Evolutionary conservation across 2,888 invertebrate genomes (phyloP).

Genomic region (Tryphoninae sp.): DNA sequence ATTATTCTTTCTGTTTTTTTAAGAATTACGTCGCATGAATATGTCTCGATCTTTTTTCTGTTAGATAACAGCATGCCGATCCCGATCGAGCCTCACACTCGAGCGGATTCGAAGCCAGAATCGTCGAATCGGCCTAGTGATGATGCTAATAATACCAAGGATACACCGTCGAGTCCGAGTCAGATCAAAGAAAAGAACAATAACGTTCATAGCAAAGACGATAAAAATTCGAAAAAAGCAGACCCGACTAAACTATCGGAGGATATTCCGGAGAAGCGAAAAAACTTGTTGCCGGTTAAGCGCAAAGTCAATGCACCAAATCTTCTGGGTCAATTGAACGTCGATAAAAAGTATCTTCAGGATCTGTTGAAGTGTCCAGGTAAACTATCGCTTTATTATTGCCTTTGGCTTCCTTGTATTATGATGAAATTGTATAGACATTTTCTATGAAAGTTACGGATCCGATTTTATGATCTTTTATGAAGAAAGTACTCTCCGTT

Average conservation of each 20-base stretch:
- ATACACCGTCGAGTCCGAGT: not conserved
- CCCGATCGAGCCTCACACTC: constrained; percentile 41
- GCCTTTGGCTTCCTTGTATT: too few species aligned
- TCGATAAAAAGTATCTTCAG: constrained; percentile 75
- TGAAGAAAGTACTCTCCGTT: too few species aligned
- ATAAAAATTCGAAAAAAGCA: constrained; percentile 26
- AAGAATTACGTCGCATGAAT: not conserved
- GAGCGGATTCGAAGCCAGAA: constrained; percentile 38
- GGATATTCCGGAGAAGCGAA: constrained; percentile 39
- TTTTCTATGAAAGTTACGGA: not conserved
- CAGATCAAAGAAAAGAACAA: constrained; percentile 45
- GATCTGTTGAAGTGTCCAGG: constrained; percentile 74
- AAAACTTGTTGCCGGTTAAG: constrained; percentile 45
- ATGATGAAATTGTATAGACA: too few species aligned
- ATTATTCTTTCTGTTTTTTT: not conserved
- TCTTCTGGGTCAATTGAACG: constrained; percentile 72
- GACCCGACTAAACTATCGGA: constrained; percentile 26
- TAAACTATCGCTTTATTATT: constrained; percentile 52
- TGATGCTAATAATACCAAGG: not conserved
- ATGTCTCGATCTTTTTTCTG: not conserved
- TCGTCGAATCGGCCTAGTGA: not conserved
- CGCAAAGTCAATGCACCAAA: constrained; percentile 66
- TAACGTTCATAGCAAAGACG: constrained; percentile 33
- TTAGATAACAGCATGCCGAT: constrained; percentile 64
- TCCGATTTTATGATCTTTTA: not conserved